A percentile compares a stretch with the other conserved stretches of the same genome.
Evolutionary conservation across 2,113 vertebrate genomes (phyloP).

Genomic region (Pseudorectes ferrugineus): DNA sequence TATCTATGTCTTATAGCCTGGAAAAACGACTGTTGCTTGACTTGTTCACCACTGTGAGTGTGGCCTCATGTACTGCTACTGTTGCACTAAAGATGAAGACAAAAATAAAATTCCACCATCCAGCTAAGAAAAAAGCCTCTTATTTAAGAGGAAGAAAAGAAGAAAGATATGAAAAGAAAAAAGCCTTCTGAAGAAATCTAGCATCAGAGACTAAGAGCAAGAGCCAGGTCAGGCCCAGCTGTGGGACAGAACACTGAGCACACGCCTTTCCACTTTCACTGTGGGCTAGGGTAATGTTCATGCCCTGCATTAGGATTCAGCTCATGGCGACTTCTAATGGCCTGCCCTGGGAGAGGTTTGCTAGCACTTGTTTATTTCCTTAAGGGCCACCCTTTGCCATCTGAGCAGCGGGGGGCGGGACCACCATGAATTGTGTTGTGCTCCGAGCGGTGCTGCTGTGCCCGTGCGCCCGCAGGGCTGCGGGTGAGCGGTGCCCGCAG

Average conservation of each 20-base stretch:
- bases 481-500: background rate
- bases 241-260: background rate
- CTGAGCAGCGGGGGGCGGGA: background rate
- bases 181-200: background rate
- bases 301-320: background rate
- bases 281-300: too few species aligned
- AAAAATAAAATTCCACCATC: background rate
- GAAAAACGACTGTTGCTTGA: background rate
- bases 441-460: background rate
- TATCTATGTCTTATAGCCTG: background rate
- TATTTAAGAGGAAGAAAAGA: background rate
- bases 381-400: background rate
- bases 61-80: background rate
- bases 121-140: background rate
- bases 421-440: rapidly evolving
- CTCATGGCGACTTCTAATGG: background rate
- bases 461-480: background rate
- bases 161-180: rapidly evolving
- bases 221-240: too few species aligned
- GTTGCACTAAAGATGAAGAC: background rate
- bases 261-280: rapidly evolving
- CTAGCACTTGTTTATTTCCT: too few species aligned
- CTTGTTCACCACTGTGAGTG: too few species aligned
- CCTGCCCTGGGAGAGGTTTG: background rate
- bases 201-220: background rate